Evolutionary conservation across 1,140 invertebrate genomes (phyloP).

Genomic region (Macrobrachium nipponense): DNA sequence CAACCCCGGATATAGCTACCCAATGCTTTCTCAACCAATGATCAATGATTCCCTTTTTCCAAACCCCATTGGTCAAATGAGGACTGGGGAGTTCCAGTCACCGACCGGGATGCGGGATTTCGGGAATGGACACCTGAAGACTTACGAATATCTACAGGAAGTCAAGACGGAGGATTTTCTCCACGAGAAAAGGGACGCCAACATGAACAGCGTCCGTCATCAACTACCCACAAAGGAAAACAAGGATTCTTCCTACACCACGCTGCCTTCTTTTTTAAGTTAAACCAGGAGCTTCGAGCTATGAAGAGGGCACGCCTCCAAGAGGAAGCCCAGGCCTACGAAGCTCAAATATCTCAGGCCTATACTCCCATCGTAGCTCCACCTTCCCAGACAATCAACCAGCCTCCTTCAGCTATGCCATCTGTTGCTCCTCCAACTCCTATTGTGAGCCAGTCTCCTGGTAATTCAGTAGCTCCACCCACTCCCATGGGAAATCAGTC

Average conservation of each 20-base stretch:
- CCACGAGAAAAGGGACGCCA: slow-evolving; percentile 57
- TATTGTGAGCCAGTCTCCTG: slow-evolving; percentile 22
- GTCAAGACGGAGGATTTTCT: slow-evolving; percentile 62
- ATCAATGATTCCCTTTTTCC: slow-evolving; percentile 63
- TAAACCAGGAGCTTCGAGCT: slow-evolving; percentile 63
- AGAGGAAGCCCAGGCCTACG: slow-evolving; percentile 40
- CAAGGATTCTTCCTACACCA: slow-evolving; percentile 61
- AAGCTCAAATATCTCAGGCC: slow-evolving; percentile 41
- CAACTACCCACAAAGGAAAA: slow-evolving; percentile 51
- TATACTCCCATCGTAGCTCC: slow-evolving; percentile 29
- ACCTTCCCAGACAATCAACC: slow-evolving; percentile 35
- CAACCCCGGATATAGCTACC: slow-evolving; percentile 60
- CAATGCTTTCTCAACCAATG: slow-evolving; percentile 62
- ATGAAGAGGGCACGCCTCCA: slow-evolving; percentile 55
- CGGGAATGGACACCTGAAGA: slow-evolving; percentile 44
- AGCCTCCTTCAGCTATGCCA: slow-evolving; percentile 1
- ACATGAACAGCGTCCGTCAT: slow-evolving; percentile 53
- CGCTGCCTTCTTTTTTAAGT: slow-evolving; percentile 64
- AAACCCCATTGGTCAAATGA: slow-evolving; percentile 56
- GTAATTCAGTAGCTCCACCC: slow-evolving; percentile 15
- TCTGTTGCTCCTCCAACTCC: slow-evolving; percentile 12
- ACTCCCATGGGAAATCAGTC: slow-evolving; percentile 30
- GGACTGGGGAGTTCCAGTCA: slow-evolving; percentile 58
- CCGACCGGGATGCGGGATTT: slow-evolving; percentile 50
- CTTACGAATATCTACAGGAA: slow-evolving; percentile 62